Conservation (phyloP, 92 coral and sea anemone genomes). For the Zoanthus sociatus region DNA sequence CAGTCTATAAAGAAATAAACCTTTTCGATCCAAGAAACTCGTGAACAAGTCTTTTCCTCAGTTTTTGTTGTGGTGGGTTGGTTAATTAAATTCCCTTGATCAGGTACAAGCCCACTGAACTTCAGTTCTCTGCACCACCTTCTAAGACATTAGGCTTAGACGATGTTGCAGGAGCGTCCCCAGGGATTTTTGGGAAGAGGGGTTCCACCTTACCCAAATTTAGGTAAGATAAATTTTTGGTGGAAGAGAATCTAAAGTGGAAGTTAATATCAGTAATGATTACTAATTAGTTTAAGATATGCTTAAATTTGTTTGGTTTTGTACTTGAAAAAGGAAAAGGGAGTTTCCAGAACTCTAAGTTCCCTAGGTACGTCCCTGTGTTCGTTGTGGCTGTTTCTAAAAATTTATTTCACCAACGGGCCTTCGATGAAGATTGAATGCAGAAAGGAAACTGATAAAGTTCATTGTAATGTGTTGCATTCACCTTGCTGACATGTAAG, state of each 20-base stretch:
- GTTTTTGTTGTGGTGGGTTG: not conserved
- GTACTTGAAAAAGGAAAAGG: no score
- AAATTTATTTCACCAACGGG: no score
- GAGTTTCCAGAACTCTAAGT: no score
- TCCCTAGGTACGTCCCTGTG: no score
- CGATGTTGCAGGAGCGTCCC: slow-evolving; percentile 4
- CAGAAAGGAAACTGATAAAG: not conserved
- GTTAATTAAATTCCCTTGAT: not conserved
- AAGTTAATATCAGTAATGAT: no score
- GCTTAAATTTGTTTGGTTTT: no score
- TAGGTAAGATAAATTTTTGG: no score
- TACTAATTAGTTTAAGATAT: no score
- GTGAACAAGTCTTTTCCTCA: not conserved
- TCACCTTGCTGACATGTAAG: slow-evolving; percentile 19
- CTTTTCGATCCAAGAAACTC: not conserved
- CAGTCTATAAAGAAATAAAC: slow-evolving; percentile 2
- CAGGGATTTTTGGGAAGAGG: no score
- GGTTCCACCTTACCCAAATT: no score
- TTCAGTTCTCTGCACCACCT: not conserved
- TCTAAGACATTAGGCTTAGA: not conserved
- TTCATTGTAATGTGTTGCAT: not conserved
- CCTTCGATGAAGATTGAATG: not conserved
- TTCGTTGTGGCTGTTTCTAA: no score
- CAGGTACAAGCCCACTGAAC: slow-evolving; percentile 11
- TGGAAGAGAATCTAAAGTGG: no score